Conservation (phyloP, 2,888 invertebrate genomes). For the Stomorhina lunata region DNA sequence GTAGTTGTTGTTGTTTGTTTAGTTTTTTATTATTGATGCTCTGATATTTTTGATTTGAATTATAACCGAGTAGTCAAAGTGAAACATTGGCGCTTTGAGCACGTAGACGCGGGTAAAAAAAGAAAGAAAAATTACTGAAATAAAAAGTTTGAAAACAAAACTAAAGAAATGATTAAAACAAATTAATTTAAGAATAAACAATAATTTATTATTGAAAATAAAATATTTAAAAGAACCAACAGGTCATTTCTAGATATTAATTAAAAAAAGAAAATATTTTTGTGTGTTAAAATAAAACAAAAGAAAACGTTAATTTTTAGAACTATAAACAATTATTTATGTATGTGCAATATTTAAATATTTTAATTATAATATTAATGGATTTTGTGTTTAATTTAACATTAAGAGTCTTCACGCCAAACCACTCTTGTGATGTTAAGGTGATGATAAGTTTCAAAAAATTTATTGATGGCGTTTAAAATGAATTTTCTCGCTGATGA, state of each 20-base stretch:
- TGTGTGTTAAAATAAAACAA: not conserved
- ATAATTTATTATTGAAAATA: slow-evolving; percentile 22
- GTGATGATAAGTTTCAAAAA: slow-evolving; percentile 72
- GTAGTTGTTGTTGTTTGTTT: slow-evolving; percentile 58
- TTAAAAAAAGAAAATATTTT: slow-evolving; percentile 12
- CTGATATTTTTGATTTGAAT: slow-evolving; percentile 80
- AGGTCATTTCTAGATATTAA: slow-evolving; percentile 10
- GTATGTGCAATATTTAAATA: slow-evolving; percentile 29
- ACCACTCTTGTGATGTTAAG: too few relatives aligned
- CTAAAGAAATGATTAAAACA: slow-evolving; percentile 3
- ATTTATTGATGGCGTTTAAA: slow-evolving; percentile 73
- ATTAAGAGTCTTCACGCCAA: too few relatives aligned
- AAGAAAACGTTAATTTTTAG: not conserved
- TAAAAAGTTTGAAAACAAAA: slow-evolving; percentile 27
- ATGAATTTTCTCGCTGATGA: slow-evolving; percentile 69
- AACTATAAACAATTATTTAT: slow-evolving; percentile 4
- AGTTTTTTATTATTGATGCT: slow-evolving; percentile 79
- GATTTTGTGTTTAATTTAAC: slow-evolving; percentile 10
- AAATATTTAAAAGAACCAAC: slow-evolving; percentile 27
- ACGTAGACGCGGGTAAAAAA: slow-evolving; percentile 79
- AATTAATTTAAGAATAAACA: slow-evolving; percentile 40
- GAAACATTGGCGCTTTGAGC: slow-evolving; percentile 81
- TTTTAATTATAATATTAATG: not conserved
- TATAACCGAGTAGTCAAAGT: slow-evolving; percentile 80
- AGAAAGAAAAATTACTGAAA: slow-evolving; percentile 26